Evolutionary conservation across 2,797 vertebrate species (phyloP).

Genomic region (Rhynchonycteris naso): DNA sequence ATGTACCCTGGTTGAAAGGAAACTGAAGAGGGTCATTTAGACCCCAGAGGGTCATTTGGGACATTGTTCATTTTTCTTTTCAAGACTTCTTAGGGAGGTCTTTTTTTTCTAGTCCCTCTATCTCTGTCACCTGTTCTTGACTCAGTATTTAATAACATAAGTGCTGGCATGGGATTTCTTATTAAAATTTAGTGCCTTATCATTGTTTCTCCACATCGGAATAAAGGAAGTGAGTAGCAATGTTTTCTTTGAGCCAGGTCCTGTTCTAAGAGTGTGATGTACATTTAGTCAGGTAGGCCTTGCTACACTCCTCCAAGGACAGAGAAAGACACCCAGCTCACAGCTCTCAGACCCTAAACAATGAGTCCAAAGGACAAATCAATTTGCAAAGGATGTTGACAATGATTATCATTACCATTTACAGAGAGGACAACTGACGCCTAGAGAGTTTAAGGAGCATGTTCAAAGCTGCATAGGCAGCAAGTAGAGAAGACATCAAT

Average conservation of each 20-base stretch:
- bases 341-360: background rate
- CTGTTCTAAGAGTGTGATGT: background rate
- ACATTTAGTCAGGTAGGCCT: background rate
- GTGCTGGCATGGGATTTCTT: background rate
- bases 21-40: background rate
- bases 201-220: conserved; percentile 16
- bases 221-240: background rate
- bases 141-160: background rate
- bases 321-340: background rate
- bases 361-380: conserved; percentile 73
- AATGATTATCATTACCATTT: background rate
- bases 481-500: background rate
- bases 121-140: background rate
- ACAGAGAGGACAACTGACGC: background rate
- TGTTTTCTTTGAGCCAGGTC: background rate
- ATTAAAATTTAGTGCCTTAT: background rate
- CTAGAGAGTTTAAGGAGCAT: background rate
- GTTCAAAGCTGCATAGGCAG: background rate
- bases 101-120: background rate
- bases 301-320: background rate
- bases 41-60: background rate
- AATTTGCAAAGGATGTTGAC: conserved; percentile 77
- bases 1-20: background rate
- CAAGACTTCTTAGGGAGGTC: background rate
- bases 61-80: background rate